Evolutionary conservation across 2,888 invertebrate genomes (phyloP), one percentile per base, ranked within the genome.

Genomic region (Oasisia sp.): DNA sequence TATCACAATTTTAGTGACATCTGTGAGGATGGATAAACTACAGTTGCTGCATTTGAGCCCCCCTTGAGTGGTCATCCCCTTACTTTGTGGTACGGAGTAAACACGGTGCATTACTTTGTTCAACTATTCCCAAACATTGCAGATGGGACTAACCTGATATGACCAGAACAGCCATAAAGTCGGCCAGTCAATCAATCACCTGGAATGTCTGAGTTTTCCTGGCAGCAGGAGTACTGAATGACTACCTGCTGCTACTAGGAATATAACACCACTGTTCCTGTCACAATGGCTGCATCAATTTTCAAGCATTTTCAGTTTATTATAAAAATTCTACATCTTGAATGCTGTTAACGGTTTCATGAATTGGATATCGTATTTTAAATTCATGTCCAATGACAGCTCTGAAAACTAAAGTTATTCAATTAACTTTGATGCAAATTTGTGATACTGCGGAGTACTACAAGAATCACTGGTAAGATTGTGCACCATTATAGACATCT

Each of bases 1-100:
- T 74, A 74, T 74, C 74, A 74, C 74, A 74, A 74, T 74, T 74
- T 74, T n/a, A 74, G 27, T 74, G 74, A 19, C 74, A 74, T 74
- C 74, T 74, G 74, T 19, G 27, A 74, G 19, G 74, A n/a, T 74
- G 74, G 74, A 74, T 74, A 74, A 74, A 74, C n/a, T 56, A 56
- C 74, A 74, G 74, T 74, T 74, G 7, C 74, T 27, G 74, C 74
- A 74, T 27, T n/a, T 74, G 74, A 19, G 27, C 27, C n/a, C 7
- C 56, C 9, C 27, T 74, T 27, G 27, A 74, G 74, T 74, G 50
- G 3, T 27, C 14, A n/a, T 5, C 2, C n/a, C 74, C 38, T 38
- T 74, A 7, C 74, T 74, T n/a, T 27, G 0, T 2, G 74, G 27
- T 27, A n/a, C 27, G n/a, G 0, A 27, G 27, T 5, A 74, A 7